Percentiles rank a stretch among this genome's conserved stretches.
Evolutionary conservation across 2,797 vertebrate genomes (phyloP).

Genomic region (Aulostomus chinensis): DNA sequence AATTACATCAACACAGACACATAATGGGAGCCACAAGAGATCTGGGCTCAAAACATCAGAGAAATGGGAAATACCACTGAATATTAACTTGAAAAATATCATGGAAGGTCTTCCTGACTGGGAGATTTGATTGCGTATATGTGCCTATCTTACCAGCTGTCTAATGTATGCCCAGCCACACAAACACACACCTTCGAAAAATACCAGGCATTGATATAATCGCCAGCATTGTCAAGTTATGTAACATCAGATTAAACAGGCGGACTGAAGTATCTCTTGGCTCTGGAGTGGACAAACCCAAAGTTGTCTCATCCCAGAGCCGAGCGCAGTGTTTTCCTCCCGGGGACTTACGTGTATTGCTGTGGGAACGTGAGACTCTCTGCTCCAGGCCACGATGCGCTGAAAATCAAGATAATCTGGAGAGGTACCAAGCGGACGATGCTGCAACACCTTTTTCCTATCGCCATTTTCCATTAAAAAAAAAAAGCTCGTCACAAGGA

Average conservation of each 20-base stretch:
- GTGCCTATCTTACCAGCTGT: no score
- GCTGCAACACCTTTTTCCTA: conserved; percentile 87
- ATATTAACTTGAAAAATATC: no score
- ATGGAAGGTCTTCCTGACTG: no score
- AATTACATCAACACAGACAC: no score
- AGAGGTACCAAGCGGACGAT: conserved; percentile 83
- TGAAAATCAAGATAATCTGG: conserved; percentile 82
- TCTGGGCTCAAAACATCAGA: no score
- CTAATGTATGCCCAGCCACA: no score
- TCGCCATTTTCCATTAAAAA: conserved; percentile 91
- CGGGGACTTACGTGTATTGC: conserved; percentile 90
- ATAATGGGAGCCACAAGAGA: no score
- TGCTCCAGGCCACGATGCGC: conserved; percentile 85
- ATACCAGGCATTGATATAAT: conserved; percentile 25
- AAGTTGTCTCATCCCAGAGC: conserved; percentile 52
- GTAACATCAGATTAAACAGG: conserved; percentile 43
- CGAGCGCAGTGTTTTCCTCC: conserved; percentile 14
- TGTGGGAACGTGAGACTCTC: conserved; percentile 90
- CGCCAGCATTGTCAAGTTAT: conserved; percentile 47
- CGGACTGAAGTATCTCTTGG: conserved; percentile 24
- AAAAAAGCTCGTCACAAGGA: conserved; percentile 32
- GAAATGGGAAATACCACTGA: no score
- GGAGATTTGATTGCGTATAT: no score
- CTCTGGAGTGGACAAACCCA: conserved; percentile 34
- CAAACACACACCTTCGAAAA: no score